Evolutionary conservation across 2,113 vertebrate species (phyloP), one percentile per base, ranked within the genome.

Genomic region (Tyto alba): DNA sequence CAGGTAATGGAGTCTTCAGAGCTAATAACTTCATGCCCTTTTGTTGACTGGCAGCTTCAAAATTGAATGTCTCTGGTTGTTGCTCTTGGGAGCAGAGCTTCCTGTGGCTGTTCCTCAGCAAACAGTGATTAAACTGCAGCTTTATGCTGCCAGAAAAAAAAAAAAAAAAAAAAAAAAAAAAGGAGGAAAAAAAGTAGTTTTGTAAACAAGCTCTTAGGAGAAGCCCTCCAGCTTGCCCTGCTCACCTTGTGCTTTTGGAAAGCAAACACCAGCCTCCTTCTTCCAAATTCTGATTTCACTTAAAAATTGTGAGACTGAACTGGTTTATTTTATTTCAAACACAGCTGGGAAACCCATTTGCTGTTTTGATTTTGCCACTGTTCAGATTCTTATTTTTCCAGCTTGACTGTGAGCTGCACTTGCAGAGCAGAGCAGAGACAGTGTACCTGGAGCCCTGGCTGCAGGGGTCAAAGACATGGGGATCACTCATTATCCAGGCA

Each of bases 11-110:
- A 96, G 82, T 96, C 93, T 93, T 95, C 87, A 95, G 67, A 88
- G 91, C 87, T 97, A 96, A 97, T 96, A 92, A 90, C 85, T 90
- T 97, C 87, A 84, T 97, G 91, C 75, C 77, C 95, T 95, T 95
- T 97, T 80, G 71, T 92, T 93, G 96, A 97, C 94, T 97, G 97
- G 95, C 95, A 97, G 88, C 69, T 97, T 97, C 82, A 95, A 96
- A 98, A 98, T 94, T 93, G 93, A 97, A 95, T 96, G 91, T 96
- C 90, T 97, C 75, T 97, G 84, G 52, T 93, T 91, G 79, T 96
- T 96, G 41, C 95, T 97, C 62, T 72, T 94, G 94, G 94, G 96
- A 97, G 91, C 77, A 95, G 92, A 97, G 83, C 87, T 91, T 96
- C 90, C 84, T 93, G 89, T 89, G 79, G 78, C 92, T 90, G 76